These are phyloP conservation scores for Sigmodon hispidus DNA, from an alignment of 2,113 vertebrate species.

Conservation along the genomic window DNA sequence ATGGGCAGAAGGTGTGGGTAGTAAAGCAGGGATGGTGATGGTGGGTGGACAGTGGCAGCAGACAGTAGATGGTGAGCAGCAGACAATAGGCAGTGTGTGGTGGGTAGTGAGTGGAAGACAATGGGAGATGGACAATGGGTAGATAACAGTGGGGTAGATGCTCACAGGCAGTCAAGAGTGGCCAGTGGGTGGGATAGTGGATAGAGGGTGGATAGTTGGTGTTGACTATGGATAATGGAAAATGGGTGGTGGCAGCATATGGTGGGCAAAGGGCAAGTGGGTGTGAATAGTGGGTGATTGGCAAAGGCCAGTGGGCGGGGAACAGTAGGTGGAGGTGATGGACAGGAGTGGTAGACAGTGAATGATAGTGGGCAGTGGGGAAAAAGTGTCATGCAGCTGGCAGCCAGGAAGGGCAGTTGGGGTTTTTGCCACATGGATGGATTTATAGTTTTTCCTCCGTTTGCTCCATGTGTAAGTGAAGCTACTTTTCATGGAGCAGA, in stretches of 20 bases:
- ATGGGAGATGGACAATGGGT: background rate
- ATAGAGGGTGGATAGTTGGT: no score
- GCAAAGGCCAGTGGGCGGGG: no score
- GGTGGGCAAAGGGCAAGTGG: background rate
- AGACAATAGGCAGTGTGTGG: no score
- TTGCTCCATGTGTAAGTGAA: background rate
- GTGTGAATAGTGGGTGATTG: background rate
- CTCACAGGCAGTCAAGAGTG: background rate
- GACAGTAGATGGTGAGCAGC: background rate
- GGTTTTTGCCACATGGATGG: background rate
- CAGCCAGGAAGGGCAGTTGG: no score
- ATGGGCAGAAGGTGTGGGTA: no score
- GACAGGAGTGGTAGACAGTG: background rate
- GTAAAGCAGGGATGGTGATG: background rate
- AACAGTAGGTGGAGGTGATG: background rate
- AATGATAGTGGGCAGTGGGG: rapidly evolving
- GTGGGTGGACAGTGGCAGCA: background rate
- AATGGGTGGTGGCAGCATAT: background rate
- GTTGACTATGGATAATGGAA: background rate
- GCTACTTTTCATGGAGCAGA: no score
- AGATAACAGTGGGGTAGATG: background rate
- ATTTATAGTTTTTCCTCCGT: background rate
- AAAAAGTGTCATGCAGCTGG: rapidly evolving
- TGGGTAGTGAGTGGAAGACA: background rate
- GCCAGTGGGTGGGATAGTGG: background rate